Percentiles rank a stretch among this genome's conserved stretches.
These are phyloP conservation scores for Aphrocallistes beatrix DNA, from an alignment of 37 sponge, comb jelly and placozoan genomes.

Conservation along the genomic window DNA sequence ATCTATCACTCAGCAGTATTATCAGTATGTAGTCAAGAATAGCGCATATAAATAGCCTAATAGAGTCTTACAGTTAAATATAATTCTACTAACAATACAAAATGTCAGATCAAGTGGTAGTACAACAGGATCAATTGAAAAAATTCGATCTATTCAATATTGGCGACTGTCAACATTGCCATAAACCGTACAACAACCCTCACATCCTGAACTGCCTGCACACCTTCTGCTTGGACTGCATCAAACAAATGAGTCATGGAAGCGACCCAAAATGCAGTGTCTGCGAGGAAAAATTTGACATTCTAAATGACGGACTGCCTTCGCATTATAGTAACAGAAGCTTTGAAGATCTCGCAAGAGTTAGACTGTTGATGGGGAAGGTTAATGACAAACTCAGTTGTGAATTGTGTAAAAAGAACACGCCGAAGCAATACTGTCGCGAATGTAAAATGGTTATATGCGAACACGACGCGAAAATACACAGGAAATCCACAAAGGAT, in stretches of 20 bases:
- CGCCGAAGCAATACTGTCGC: background rate
- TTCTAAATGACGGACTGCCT: background rate
- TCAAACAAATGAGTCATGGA: background rate
- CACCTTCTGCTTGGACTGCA: background rate
- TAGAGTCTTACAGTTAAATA: too few relatives aligned
- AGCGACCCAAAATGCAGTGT: background rate
- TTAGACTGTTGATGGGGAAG: background rate
- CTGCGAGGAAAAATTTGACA: background rate
- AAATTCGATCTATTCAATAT: background rate
- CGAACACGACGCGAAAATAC: background rate
- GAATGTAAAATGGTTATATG: slow-evolving; percentile 2
- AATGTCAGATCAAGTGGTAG: slow-evolving; percentile 7
- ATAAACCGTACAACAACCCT: background rate
- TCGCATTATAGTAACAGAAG: background rate
- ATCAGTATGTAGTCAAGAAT: too few relatives aligned
- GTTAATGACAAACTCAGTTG: background rate
- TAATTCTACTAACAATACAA: background rate
- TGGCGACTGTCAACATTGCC: background rate
- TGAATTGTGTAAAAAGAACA: background rate
- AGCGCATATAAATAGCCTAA: too few relatives aligned
- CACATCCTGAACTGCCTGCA: slow-evolving; percentile 8
- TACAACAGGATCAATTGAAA: too few relatives aligned
- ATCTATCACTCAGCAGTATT: too few relatives aligned
- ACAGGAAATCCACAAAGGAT: background rate
- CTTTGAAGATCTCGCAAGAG: background rate